Evolutionary conservation across 2,888 invertebrate species (phyloP).

Genomic region (Amphipoea lucens): DNA sequence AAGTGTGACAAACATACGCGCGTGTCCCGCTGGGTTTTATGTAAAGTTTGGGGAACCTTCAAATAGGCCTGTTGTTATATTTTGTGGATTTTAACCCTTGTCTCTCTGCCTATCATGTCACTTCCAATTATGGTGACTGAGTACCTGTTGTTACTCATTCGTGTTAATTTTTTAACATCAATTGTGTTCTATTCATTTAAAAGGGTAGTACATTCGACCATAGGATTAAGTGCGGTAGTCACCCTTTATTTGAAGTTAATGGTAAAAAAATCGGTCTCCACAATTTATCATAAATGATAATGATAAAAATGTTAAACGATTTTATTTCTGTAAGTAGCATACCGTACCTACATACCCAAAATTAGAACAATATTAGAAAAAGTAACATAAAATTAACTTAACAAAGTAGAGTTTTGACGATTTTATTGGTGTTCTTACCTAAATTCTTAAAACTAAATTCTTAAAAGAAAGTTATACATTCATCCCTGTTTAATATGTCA

Average conservation of each 20-base stretch:
- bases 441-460: too few species aligned
- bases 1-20: slow-evolving; percentile 37
- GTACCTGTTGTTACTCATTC: slow-evolving; percentile 26
- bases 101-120: slow-evolving; percentile 31
- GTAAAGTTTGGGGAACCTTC: slow-evolving; percentile 22
- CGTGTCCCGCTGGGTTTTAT: slow-evolving; percentile 28
- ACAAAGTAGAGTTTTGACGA: too few species aligned
- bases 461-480: background rate
- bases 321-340: too few species aligned
- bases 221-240: slow-evolving; percentile 8
- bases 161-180: slow-evolving; percentile 43
- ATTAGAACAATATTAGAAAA: background rate
- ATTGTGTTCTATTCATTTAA: slow-evolving; percentile 43
- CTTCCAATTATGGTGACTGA: slow-evolving; percentile 53
- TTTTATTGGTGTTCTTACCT: background rate
- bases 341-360: background rate
- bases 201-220: slow-evolving; percentile 23
- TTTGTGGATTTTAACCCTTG: slow-evolving; percentile 50
- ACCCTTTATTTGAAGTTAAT: slow-evolving; percentile 5
- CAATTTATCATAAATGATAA: too few species aligned
- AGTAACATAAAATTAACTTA: background rate
- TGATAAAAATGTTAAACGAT: too few species aligned
- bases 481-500: background rate
- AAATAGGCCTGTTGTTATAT: slow-evolving; percentile 8
- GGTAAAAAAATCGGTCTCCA: background rate